Base-by-base conservation (phyloP, 1,140 invertebrate species). In the Sminthurides bifidus region DNA sequence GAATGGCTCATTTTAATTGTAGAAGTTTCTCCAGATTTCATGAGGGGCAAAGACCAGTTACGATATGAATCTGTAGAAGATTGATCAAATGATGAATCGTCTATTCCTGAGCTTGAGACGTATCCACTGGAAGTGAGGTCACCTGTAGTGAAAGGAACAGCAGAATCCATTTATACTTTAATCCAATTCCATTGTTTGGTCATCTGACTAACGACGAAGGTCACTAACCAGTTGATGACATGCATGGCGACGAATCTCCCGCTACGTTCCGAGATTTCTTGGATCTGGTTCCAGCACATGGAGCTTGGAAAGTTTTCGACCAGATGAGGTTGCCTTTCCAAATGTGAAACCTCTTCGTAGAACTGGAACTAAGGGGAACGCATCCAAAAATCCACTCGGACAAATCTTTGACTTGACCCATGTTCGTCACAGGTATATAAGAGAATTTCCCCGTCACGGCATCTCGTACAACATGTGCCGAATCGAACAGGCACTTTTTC, bases 361-460 rank as follows among this genome's bases (percentile, higher is more conserved):
- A 44, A 19, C 23, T 49, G 19, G 51, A 44, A 38, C 50, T 49
- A 3, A 63, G 43, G n/a, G 58, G 61, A 17, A 63, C 61, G 40
- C 58, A 58, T 10, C 61, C 60, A 43, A 63, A 63, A 33, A 63
- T 60, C 51, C 54, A 57, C 46, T 63, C 61, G 8, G 58, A 57
- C 12, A 63, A 40, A 41, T 63, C 51, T 31, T 59, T 56, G 15
- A 59, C 38, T 54, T 52, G 54, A 41, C 45, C 52, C 15, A 43
- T 49, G 31, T 44, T 51, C 33, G 31, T 33, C 6, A 54, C 38
- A 3, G 57, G 43, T 31, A 58, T 15, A 33, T 58, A 58, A 2
- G 55, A 49, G 27, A 57, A 51, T 49, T 57, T 57, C 21, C 55
- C 55, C n/a, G 46, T 50, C 31, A 48, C 52, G 14, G 27, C 45